phyloP scores from a whole-genome alignment of 2,888 invertebrate genomes.

The Acronicta aceris region DNA sequence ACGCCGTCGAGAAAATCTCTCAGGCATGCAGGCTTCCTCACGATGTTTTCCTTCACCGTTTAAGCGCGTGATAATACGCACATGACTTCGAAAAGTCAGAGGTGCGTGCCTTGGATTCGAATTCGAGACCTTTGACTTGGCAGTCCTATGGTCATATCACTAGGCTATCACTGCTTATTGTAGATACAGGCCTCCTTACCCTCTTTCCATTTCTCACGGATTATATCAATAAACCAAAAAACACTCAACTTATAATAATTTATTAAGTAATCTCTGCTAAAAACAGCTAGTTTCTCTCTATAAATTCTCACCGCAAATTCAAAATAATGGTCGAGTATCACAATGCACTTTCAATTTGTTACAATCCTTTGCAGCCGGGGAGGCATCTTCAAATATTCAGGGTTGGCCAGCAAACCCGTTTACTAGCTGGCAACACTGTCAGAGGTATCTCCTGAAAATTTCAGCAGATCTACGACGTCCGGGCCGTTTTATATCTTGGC shows the following conservation, averaged over 20 bases:
- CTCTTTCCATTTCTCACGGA: too few relatives aligned
- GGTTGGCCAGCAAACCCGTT: constrained; percentile 14
- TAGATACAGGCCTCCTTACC: too few relatives aligned
- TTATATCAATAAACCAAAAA: too few relatives aligned
- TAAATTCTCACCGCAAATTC: constrained; percentile 5
- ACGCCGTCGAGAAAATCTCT: too few relatives aligned
- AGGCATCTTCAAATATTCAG: constrained; percentile 36
- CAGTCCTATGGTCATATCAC: too few relatives aligned
- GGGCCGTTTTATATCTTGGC: constrained; percentile 11
- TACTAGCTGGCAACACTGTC: constrained; percentile 13
- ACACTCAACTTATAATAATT: background rate
- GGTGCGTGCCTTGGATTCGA: too few relatives aligned
- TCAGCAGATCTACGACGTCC: constrained; percentile 25
- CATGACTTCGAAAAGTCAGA: too few relatives aligned
- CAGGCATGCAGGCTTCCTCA: too few relatives aligned
- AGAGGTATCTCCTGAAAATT: constrained; percentile 29
- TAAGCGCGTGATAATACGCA: too few relatives aligned
- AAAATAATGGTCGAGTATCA: constrained; percentile 8
- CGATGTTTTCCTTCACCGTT: too few relatives aligned
- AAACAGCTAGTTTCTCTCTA: background rate
- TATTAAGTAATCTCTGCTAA: background rate
- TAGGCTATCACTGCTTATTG: too few relatives aligned
- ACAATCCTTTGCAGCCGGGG: constrained; percentile 15
- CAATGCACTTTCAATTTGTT: constrained; percentile 44
- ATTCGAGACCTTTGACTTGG: too few relatives aligned